A percentile compares a stretch with the other conserved stretches of the same genome.
phyloP scores from a whole-genome alignment of 2,797 vertebrate genomes.

The Diceros bicornis region DNA sequence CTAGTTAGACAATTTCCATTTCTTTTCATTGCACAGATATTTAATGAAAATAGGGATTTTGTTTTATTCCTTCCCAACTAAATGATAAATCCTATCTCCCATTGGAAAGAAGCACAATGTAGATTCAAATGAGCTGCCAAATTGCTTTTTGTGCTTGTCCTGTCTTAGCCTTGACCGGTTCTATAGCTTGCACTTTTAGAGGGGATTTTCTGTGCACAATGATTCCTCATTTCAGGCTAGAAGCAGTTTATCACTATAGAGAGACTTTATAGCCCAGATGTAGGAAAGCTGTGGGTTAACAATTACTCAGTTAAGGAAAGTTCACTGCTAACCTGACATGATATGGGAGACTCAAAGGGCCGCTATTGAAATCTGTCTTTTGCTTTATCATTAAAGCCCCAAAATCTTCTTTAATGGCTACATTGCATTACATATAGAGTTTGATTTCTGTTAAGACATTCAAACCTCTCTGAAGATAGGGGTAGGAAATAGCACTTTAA shows the following conservation, averaged over 20 bases:
- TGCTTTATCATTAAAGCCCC: neutral
- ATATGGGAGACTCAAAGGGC: neutral
- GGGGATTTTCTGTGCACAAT: neutral
- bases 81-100: constrained; percentile 58
- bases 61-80: constrained; percentile 56
- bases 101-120: constrained; percentile 9
- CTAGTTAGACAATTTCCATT: constrained; percentile 41
- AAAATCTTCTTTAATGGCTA: neutral
- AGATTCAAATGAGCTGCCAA: constrained; percentile 57
- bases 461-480: neutral
- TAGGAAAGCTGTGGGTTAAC: neutral
- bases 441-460: neutral
- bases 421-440: neutral
- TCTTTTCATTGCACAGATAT: constrained; percentile 61
- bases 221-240: neutral
- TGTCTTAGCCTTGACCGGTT: constrained; percentile 10
- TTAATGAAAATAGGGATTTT: constrained; percentile 56
- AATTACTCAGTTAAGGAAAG: neutral
- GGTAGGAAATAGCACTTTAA: neutral
- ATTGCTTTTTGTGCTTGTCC: constrained; percentile 66
- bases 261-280: neutral
- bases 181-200: neutral
- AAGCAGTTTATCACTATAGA: neutral
- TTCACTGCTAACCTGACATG: neutral
- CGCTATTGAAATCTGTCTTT: neutral